Evolutionary conservation across 1,140 invertebrate genomes (phyloP).

Genomic region (Drosophila hydei): DNA sequence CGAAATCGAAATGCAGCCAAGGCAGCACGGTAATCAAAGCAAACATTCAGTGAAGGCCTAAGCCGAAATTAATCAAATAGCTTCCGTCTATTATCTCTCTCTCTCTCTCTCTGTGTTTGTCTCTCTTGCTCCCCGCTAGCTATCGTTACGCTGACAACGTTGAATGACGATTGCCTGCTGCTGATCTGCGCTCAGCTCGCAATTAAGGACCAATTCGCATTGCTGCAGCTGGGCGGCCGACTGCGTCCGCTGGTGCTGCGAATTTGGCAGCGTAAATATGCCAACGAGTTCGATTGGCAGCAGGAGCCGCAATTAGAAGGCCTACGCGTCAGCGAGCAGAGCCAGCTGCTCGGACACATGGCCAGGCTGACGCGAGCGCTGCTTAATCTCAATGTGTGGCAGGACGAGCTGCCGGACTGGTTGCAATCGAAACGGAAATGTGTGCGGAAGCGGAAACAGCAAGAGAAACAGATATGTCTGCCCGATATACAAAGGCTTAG

Average conservation of each 20-base stretch:
- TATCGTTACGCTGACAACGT: conserved; percentile 24
- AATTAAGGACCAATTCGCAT: conserved; percentile 54
- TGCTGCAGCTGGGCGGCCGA: conserved; percentile 49
- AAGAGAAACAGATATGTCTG: neutral
- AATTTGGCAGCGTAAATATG: conserved; percentile 55
- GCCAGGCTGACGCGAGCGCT: conserved; percentile 38
- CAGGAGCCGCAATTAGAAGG: conserved; percentile 43
- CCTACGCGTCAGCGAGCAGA: conserved; percentile 39
- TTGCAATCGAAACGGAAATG: conserved; percentile 8
- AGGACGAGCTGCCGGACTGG: conserved; percentile 23
- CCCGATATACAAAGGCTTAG: conserved; percentile 36
- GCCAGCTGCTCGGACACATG: conserved; percentile 42
- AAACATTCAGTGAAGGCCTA: neutral
- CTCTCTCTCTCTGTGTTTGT: neutral
- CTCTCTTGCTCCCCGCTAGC: neutral
- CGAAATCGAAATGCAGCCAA: conserved; percentile 25
- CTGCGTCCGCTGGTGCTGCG: conserved; percentile 42
- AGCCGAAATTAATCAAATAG: neutral
- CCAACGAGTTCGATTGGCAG: conserved; percentile 48
- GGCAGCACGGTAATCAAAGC: conserved; percentile 22
- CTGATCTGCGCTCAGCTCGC: conserved; percentile 55
- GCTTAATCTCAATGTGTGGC: conserved; percentile 41
- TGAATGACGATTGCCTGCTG: conserved; percentile 68
- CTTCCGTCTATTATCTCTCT: neutral
- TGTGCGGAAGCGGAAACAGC: conserved; percentile 4